Conservation (phyloP, 1,140 invertebrate species). For the Aphelenchoides avenae region DNA sequence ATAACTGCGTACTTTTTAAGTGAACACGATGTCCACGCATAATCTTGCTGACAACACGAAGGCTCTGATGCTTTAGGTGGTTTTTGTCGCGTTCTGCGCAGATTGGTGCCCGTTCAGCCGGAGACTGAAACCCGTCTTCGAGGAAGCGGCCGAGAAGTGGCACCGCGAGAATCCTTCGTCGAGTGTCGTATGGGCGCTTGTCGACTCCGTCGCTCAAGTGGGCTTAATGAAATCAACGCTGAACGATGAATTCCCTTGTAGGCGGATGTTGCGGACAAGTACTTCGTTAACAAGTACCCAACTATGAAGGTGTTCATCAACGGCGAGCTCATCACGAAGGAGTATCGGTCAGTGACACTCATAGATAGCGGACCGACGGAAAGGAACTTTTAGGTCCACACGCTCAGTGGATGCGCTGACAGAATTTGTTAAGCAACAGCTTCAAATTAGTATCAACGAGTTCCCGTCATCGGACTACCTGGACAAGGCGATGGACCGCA, state of each 20-base stretch:
- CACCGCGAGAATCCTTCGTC: conserved; percentile 72
- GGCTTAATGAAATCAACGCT: too few relatives aligned
- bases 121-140: conserved; percentile 88
- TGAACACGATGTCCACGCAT: too few relatives aligned
- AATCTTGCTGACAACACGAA: too few relatives aligned
- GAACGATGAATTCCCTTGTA: too few relatives aligned
- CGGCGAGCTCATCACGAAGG: conserved; percentile 56
- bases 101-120: conserved; percentile 82
- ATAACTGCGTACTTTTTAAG: too few relatives aligned
- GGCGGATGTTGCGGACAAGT: conserved; percentile 94
- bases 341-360: conserved; percentile 46
- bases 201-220: conserved; percentile 80
- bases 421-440: conserved; percentile 52
- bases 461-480: conserved; percentile 44
- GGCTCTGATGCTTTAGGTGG: conserved; percentile 49
- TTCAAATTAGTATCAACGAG: conserved; percentile 53
- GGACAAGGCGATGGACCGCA: conserved; percentile 35
- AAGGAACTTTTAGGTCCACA: conserved; percentile 37
- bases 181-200: conserved; percentile 86
- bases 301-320: conserved; percentile 76
- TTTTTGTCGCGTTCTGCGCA: conserved; percentile 58
- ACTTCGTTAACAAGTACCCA: conserved; percentile 84
- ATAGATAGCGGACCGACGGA: not conserved
- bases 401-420: conserved; percentile 57
- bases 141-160: conserved; percentile 85